A percentile compares a stretch with the other conserved stretches of the same genome.
Conservation (phyloP, 2,888 invertebrate genomes). For the Eristalis pertinax region DNA sequence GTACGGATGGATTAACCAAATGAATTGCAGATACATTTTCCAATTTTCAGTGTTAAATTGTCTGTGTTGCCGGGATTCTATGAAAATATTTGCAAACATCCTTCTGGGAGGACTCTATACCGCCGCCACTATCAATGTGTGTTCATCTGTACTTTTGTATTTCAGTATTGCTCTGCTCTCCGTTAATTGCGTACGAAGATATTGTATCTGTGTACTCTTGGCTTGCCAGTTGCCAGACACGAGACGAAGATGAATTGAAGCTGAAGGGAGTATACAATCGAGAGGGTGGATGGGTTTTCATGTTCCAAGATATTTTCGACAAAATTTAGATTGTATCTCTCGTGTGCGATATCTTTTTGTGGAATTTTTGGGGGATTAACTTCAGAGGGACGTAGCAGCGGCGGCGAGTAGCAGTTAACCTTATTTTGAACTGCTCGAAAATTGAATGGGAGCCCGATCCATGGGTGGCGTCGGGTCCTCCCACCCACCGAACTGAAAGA, state of each 20-base stretch:
- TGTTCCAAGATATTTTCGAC: slow-evolving; percentile 21
- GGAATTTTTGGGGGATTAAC: slow-evolving; percentile 46
- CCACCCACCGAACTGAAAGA: background rate
- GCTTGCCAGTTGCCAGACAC: slow-evolving; percentile 5
- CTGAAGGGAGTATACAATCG: slow-evolving; percentile 11
- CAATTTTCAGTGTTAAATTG: slow-evolving; percentile 62
- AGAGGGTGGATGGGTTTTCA: slow-evolving; percentile 5
- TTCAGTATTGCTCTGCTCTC: background rate
- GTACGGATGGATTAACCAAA: slow-evolving; percentile 69
- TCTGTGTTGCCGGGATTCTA: slow-evolving; percentile 48
- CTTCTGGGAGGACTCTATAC: slow-evolving; percentile 3
- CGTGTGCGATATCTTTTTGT: slow-evolving; percentile 36
- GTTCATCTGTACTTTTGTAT: background rate
- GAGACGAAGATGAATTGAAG: slow-evolving; percentile 51
- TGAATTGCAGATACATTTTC: slow-evolving; percentile 67
- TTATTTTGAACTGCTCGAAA: background rate
- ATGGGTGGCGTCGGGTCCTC: background rate
- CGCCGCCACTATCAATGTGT: slow-evolving; percentile 10
- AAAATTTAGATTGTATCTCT: slow-evolving; percentile 31
- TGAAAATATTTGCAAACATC: slow-evolving; percentile 59
- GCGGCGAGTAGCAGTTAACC: background rate
- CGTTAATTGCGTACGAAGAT: slow-evolving; percentile 53
- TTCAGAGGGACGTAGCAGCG: slow-evolving; percentile 22
- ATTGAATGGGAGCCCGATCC: background rate
- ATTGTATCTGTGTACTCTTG: slow-evolving; percentile 2